A percentile compares a stretch with the other conserved stretches of the same genome.
phyloP scores from a whole-genome alignment of 1,140 invertebrate genomes.

The Drosophila lacteicornis region DNA sequence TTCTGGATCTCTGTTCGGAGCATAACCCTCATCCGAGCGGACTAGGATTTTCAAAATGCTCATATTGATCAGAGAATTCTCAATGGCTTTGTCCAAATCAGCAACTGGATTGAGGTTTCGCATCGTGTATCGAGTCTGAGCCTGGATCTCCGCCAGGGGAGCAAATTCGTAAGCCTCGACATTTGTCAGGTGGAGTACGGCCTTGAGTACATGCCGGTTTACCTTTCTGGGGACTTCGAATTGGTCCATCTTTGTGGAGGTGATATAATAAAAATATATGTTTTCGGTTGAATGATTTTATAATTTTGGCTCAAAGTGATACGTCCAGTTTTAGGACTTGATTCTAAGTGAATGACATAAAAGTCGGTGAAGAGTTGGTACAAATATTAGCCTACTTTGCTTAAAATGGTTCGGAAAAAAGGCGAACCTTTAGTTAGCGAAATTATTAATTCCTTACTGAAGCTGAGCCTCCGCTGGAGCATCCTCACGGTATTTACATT shows the following conservation, averaged over 20 bases:
- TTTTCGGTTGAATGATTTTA: background rate
- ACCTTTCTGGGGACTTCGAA: background rate
- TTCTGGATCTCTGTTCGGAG: too few relatives aligned
- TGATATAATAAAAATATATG: background rate
- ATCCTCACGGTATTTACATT: background rate
- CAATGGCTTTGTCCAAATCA: background rate
- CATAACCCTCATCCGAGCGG: too few relatives aligned
- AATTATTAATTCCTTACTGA: background rate
- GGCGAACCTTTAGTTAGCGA: background rate
- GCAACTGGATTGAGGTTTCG: background rate
- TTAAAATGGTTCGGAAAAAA: too few relatives aligned
- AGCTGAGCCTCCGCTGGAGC: too few relatives aligned
- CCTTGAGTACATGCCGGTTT: background rate
- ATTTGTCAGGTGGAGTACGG: background rate
- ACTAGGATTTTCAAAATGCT: too few relatives aligned
- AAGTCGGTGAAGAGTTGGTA: background rate
- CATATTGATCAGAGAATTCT: background rate
- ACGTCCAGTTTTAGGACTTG: too few relatives aligned
- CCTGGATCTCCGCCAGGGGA: background rate
- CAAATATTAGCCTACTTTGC: background rate
- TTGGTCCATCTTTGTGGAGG: background rate
- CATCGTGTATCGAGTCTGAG: background rate
- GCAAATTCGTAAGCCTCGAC: rapidly evolving
- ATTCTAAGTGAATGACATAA: too few relatives aligned
- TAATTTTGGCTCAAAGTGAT: too few relatives aligned